Evolutionary conservation across 2,888 invertebrate species (phyloP).

Genomic region (Tiphia femorata): DNA sequence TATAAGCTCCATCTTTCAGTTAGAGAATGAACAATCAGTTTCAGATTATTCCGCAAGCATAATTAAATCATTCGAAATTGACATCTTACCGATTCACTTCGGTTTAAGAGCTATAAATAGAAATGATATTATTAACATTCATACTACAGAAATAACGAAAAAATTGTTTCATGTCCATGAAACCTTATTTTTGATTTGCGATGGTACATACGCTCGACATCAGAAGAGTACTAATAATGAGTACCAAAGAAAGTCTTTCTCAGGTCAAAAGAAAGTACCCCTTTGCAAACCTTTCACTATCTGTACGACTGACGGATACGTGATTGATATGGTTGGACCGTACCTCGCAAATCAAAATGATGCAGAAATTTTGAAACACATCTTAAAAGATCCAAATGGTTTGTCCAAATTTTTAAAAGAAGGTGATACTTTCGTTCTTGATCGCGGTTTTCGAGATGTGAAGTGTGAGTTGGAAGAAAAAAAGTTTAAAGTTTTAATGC

Average conservation of each 20-base stretch:
- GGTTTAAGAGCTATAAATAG: too few species aligned
- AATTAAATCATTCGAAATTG: too few species aligned
- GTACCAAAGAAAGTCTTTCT: conserved; percentile 37
- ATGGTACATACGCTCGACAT: conserved; percentile 33
- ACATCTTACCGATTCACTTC: too few species aligned
- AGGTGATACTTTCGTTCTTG: conserved; percentile 38
- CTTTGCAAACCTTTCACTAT: conserved; percentile 49
- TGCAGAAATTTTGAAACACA: conserved; percentile 40
- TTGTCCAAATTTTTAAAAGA: conserved; percentile 27
- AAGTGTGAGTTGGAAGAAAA: conserved; percentile 24
- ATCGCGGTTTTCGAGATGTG: conserved; percentile 47
- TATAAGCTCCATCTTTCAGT: too few species aligned
- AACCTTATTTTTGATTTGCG: too few species aligned
- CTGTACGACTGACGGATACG: conserved; percentile 38
- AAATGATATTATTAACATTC: too few species aligned
- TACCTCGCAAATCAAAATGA: conserved; percentile 42
- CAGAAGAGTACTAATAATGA: conserved; percentile 37
- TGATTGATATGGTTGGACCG: conserved; percentile 42
- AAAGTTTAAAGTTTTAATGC: too few species aligned
- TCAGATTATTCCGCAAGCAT: too few species aligned
- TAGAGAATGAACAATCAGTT: too few species aligned
- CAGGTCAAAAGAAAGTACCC: conserved; percentile 42
- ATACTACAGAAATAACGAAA: too few species aligned
- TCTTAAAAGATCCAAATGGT: conserved; percentile 32
- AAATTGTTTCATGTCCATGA: too few species aligned